Evolutionary conservation across 2,113 vertebrate genomes (phyloP), one percentile per base, ranked within the genome.

Genomic region (Halcyon malimbica): DNA sequence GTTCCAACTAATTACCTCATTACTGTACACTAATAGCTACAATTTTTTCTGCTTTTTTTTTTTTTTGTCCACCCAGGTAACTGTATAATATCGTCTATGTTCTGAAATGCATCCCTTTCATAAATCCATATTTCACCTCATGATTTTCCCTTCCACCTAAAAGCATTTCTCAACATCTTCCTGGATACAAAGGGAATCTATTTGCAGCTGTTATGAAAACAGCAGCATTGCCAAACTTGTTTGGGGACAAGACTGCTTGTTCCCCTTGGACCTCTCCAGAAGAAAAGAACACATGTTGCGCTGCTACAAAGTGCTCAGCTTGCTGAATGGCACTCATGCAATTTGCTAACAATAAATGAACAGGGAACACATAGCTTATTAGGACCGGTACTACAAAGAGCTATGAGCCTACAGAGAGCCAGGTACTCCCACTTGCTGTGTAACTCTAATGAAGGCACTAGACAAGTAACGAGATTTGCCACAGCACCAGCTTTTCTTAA

Each of bases 321-420:
- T 68, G 42, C 21, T 90, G 71, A 94, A 78, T 0, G 3, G 35
- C 59, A 54, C 56, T 82, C 56, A 17, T 60, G 48, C 41, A 69
- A 75, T 91, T 89, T 96, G 75, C 63, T 93, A 94, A 89, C 68
- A 81, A 89, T 57, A 93, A 94, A 92, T 78, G 67, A 96, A 70
- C 87, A 84, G 79, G 53, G 48, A 94, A 88, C 48, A 28, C 82
- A 48, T 33, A 73, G 78, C 71, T 91, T 81, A 81, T 81, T 86
- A 93, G 70, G 64, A 74, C 53, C 3, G 9, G 56, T 31, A 64
- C 24, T 64, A 53, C 37, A 62, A 64, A 62, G 56, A 87, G 65
- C 60, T 48, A 48, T 57, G 67, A 87, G 88, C 82, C 65, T 48
- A 35, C 37, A 13, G 88, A 81, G 71, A 87, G 79, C n/a, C 60